These are phyloP conservation scores for Tychaedon coryphoeus DNA, from an alignment of 2,113 vertebrate species.

Conservation along the genomic window DNA sequence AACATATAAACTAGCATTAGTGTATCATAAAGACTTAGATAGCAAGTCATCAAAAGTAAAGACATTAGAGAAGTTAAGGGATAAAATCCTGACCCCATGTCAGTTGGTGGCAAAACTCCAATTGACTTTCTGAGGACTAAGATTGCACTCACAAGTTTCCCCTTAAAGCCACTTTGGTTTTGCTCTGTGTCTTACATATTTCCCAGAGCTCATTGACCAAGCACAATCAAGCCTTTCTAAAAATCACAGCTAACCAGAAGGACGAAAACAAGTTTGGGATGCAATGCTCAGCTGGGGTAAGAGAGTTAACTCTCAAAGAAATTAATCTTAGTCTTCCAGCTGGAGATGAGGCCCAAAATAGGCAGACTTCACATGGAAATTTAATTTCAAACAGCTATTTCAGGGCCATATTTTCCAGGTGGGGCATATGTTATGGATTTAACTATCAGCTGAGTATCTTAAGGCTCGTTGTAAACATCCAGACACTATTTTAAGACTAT, in stretches of 20 bases:
- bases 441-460: conserved; percentile 20
- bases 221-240: background rate
- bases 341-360: conserved; percentile 16
- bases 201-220: background rate
- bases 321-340: conserved; percentile 22
- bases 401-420: conserved; percentile 36
- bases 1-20: background rate
- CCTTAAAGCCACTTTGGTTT: background rate
- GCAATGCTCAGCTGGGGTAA: background rate
- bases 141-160: background rate
- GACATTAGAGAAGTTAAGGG: background rate
- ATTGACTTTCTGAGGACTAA: background rate
- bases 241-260: background rate
- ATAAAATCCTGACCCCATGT: background rate
- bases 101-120: conserved; percentile 18
- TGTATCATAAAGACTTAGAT: background rate
- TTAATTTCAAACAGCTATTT: conserved; percentile 40
- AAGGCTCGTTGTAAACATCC: conserved; percentile 1
- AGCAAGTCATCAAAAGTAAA: background rate
- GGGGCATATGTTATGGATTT: conserved; percentile 41
- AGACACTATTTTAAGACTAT: background rate
- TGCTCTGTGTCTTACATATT: background rate
- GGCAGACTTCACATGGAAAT: conserved; percentile 18
- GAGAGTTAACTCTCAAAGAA: conserved; percentile 32
- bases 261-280: background rate